Base-by-base conservation (phyloP, 2,797 vertebrate genomes). In the Typhlichthys subterraneus region DNA sequence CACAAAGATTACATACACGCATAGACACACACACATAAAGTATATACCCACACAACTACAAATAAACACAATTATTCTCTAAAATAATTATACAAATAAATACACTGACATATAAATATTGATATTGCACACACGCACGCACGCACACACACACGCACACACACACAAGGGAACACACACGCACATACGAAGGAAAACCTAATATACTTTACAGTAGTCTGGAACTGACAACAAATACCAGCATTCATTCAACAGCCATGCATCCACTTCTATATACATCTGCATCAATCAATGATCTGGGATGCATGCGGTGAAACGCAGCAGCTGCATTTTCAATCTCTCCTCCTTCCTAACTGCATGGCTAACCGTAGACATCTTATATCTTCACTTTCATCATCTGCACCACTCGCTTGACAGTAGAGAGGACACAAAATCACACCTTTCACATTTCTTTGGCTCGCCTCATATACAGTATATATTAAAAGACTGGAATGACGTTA, bases 321-420 rank as follows among this genome's bases (percentile, higher is more conserved):
- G 31, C 70, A 14, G 10, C 10, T 46, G 63, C 14, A 14, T 59
- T 74, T 51, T 57, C 57, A 77, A 67, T 72, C 29, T 55, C 46
- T 59, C 47, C 29, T 61, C 12, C 17, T 17, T 63, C 59, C 65
- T 57, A 54, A 62, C 65, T 65, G 59, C 70, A 57, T 56, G 61
- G 58, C 12, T 11, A 59, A 75, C 71, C 59, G 67, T 17, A 75
- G 56, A 70, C 57, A 42, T 53, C 57, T 74, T 57, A 65, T 55
- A 70, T 52, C 45, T 61, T 62, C 62, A 57, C 64, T 68, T 61
- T 70, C 65, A 69, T 69, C 65, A 53, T 19, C 62, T 49, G 48
- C 57, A 63, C 57, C 17, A 23, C 67, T 60, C 23, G 7, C 0
- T 29, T 50, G 71, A 72, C 65, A 66, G 63, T 59, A 10, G 4